Conservation (phyloP, 2,797 vertebrate species). For the Apodemus agrarius region DNA sequence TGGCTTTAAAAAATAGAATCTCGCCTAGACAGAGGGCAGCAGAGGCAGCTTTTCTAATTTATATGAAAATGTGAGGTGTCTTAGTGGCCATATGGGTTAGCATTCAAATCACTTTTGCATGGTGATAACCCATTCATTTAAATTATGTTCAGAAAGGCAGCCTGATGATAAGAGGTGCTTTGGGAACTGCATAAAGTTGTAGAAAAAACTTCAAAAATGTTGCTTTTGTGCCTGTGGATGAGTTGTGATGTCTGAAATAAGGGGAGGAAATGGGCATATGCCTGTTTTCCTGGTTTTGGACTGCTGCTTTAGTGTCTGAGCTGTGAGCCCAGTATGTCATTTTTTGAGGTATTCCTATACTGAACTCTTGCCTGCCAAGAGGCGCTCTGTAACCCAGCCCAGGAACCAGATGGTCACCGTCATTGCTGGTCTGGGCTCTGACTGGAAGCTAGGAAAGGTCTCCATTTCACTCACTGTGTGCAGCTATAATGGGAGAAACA, state of each 20-base stretch:
- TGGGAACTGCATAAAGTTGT: not conserved
- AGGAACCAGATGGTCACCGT: not conserved
- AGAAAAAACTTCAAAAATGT: conserved; percentile 61
- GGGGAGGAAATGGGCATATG: not conserved
- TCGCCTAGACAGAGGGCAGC: conserved; percentile 2
- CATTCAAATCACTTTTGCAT: conserved; percentile 59
- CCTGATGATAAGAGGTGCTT: conserved; percentile 30
- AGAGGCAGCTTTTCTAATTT: conserved; percentile 58
- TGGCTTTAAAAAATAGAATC: not conserved
- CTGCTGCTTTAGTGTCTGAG: conserved; percentile 29
- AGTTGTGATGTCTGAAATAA: conserved; percentile 35
- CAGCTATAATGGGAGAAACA: not conserved
- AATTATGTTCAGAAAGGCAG: conserved; percentile 51
- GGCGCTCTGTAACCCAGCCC: not conserved
- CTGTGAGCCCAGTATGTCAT: not conserved
- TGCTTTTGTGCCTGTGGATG: not conserved
- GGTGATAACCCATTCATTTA: conserved; percentile 56
- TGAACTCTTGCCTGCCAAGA: not conserved
- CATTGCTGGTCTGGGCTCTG: not conserved
- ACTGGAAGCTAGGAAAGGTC: not conserved
- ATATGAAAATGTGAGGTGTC: conserved; percentile 53
- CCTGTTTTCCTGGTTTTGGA: conserved; percentile 51
- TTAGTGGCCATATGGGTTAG: conserved; percentile 38
- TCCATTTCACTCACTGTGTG: not conserved
- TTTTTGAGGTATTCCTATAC: not conserved